phyloP scores from a whole-genome alignment of 2,113 vertebrate genomes.

The Centrocercus urophasianus region DNA sequence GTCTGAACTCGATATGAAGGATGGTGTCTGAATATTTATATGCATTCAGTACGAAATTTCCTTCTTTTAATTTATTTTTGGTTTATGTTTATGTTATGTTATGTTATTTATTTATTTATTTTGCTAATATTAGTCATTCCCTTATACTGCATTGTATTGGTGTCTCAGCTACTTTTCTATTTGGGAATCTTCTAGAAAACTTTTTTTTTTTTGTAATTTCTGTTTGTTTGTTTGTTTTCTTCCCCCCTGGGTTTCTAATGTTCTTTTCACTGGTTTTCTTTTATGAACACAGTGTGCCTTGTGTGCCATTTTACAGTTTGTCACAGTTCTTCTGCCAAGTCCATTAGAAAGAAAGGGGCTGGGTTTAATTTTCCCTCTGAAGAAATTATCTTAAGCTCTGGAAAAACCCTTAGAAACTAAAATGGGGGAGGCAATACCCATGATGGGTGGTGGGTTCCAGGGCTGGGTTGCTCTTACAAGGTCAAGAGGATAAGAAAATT shows the following conservation, averaged over 20 bases:
- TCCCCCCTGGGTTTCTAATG: neutral
- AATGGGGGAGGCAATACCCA: neutral
- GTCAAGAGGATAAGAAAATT: neutral
- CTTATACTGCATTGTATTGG: neutral
- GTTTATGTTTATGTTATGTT: too few relatives aligned
- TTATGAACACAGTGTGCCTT: neutral
- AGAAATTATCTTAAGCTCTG: neutral
- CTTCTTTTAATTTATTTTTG: neutral
- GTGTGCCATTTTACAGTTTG: neutral
- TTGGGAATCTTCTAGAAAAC: neutral
- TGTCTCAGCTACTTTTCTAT: neutral
- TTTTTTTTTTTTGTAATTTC: neutral
- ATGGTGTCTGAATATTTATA: neutral
- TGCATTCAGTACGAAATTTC: neutral
- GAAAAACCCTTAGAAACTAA: conserved; percentile 24
- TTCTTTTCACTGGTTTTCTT: conserved; percentile 19
- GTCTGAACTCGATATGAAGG: neutral
- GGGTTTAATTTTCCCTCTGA: neutral
- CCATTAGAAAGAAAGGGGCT: neutral
- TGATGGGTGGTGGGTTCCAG: neutral
- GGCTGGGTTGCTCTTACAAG: neutral
- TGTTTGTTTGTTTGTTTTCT: neutral
- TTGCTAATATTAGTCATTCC: neutral
- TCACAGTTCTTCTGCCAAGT: conserved; percentile 24
- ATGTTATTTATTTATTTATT: neutral